Base-by-base conservation (phyloP, 2,113 vertebrate species). In the Limanda limanda region DNA sequence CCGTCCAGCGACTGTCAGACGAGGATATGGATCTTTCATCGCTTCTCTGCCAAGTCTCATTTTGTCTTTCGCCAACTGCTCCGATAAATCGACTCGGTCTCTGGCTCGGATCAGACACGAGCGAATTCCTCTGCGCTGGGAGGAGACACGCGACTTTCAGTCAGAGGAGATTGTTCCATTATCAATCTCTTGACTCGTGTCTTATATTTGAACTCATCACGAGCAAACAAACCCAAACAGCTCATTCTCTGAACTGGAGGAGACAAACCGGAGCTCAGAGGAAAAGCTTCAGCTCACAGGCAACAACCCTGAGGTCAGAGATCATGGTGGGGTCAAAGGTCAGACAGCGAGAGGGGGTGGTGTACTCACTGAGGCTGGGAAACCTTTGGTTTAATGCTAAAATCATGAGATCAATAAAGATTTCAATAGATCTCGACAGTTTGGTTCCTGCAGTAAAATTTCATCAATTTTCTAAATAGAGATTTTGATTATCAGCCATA, bases 11-110 rank as follows among this genome's bases (percentile, higher is more conserved):
- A 51, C 58, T 6, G 4, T 76, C 52, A 61, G 61, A 72, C 52
- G 2, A 76, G 37, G 74, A 70, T 17, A 7, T 45, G 45, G 42
- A 70, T 52, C 55, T 47, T 42, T 42, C 0, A 42, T 42, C 40
- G 3, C 40, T 11, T 42, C 12, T 42, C 40, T 42, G 40, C 40
- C 40, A 42, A 42, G 40, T 42, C 40, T 31, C 45, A 65, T 55
- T 40, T 27, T 0, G 10, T 9, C 25, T 58, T 48, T 17, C 15
- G 21, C 65, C 82, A 80, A 69, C 56, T 21, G 52, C 68, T 55
- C 35, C n/a, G 13, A 86, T 83, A 66, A 70, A 77, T 77, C 1
- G 24, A 61, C 10, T 3, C 1, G 51, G 15, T 63, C 23, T 15
- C 23, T 48, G 59, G 42, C 45, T 63, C 5, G 0, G 25, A 57